A percentile compares a stretch with the other conserved stretches of the same genome.
phyloP scores from a whole-genome alignment of 2,113 vertebrate species.

The Lepus americanus region DNA sequence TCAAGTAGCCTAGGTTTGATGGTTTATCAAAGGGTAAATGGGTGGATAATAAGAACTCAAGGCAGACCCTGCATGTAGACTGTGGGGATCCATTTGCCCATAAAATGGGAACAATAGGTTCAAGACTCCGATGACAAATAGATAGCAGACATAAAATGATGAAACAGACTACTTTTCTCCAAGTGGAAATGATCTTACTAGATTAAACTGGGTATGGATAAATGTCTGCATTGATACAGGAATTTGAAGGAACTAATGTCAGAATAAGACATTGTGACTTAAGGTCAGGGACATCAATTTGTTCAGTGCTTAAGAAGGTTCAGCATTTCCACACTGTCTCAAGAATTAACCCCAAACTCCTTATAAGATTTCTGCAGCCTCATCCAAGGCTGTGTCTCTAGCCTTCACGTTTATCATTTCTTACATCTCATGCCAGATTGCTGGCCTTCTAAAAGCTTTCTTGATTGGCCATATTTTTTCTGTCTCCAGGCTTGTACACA shows the following conservation, averaged over 20 bases:
- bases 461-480: neutral
- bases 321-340: neutral
- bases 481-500: neutral
- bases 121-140: neutral
- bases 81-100: neutral
- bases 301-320: neutral
- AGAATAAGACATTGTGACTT: neutral
- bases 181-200: neutral
- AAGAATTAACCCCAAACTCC: neutral
- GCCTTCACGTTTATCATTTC: neutral
- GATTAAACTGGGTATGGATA: neutral
- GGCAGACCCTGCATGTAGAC: neutral
- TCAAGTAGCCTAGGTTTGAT: neutral
- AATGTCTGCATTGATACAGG: neutral
- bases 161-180: neutral
- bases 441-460: neutral
- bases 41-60: neutral
- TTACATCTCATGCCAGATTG: neutral
- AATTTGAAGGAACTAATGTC: neutral
- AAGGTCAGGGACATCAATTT: neutral
- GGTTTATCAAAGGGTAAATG: neutral
- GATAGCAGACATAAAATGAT: neutral
- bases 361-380: neutral
- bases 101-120: neutral
- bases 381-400: neutral